Percentiles rank a stretch among this genome's conserved stretches.
Conservation (phyloP, 2,113 vertebrate species). For the Taurulus bubalis region DNA sequence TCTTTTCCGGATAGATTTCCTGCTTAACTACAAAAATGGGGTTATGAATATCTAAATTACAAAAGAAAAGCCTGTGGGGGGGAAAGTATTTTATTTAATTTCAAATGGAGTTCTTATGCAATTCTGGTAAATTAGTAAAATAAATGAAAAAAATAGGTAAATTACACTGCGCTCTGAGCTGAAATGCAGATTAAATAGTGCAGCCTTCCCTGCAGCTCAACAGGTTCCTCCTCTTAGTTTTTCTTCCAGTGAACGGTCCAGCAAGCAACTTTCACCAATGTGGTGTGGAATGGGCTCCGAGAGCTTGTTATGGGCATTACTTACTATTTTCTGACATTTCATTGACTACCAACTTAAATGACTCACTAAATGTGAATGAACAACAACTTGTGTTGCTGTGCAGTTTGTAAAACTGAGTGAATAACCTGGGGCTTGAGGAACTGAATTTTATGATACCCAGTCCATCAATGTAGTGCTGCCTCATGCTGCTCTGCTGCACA, state of each 20-base stretch:
- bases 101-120: slow-evolving; percentile 36
- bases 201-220: slow-evolving; percentile 13
- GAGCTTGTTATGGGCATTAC: not conserved
- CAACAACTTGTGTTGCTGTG: not conserved
- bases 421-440: not conserved
- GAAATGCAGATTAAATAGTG: slow-evolving; percentile 35
- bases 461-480: slow-evolving; percentile 8
- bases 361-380: not conserved
- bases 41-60: slow-evolving; percentile 56
- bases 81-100: slow-evolving; percentile 51
- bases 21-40: not conserved
- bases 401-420: not conserved
- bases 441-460: slow-evolving; percentile 11
- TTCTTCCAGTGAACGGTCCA: not conserved
- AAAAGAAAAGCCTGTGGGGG: slow-evolving; percentile 11
- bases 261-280: not conserved
- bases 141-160: no score
- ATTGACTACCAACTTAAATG: not conserved
- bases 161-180: slow-evolving; percentile 21
- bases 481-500: slow-evolving; percentile 17
- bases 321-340: not conserved
- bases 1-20: not conserved
- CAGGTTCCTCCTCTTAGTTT: slow-evolving; percentile 10
- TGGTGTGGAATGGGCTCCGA: not conserved
- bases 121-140: no score